phyloP scores from a whole-genome alignment of 2,113 vertebrate genomes.

The Geococcyx californianus region DNA sequence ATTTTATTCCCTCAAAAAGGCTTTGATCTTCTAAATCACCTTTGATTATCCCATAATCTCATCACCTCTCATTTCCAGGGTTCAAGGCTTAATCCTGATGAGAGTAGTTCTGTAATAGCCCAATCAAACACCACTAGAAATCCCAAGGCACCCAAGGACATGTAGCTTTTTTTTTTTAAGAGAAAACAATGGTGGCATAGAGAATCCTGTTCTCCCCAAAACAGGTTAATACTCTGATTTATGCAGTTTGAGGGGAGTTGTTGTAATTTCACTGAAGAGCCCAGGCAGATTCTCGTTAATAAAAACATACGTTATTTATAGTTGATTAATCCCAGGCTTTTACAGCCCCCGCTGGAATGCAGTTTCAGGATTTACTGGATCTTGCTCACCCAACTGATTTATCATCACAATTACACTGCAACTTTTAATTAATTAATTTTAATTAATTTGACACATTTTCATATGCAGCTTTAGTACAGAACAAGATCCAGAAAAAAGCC shows the following conservation, averaged over 20 bases:
- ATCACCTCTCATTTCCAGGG: constrained; percentile 17
- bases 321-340: background rate
- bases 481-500: background rate
- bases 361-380: background rate
- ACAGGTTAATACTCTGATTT: background rate
- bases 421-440: background rate
- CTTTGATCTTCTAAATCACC: constrained; percentile 55
- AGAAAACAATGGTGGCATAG: background rate
- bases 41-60: constrained; percentile 37
- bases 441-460: background rate
- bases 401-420: background rate
- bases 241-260: background rate
- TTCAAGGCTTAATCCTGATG: constrained; percentile 50
- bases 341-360: background rate
- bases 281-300: background rate
- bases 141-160: constrained; percentile 4
- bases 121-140: background rate
- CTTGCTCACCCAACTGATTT: background rate
- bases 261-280: background rate
- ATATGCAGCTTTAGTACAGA: background rate
- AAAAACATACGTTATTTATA: background rate
- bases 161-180: background rate
- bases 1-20: background rate
- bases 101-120: constrained; percentile 10
- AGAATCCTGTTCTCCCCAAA: background rate